Evolutionary conservation across 2,797 vertebrate species (phyloP).

Genomic region (Danio aesculapii): DNA sequence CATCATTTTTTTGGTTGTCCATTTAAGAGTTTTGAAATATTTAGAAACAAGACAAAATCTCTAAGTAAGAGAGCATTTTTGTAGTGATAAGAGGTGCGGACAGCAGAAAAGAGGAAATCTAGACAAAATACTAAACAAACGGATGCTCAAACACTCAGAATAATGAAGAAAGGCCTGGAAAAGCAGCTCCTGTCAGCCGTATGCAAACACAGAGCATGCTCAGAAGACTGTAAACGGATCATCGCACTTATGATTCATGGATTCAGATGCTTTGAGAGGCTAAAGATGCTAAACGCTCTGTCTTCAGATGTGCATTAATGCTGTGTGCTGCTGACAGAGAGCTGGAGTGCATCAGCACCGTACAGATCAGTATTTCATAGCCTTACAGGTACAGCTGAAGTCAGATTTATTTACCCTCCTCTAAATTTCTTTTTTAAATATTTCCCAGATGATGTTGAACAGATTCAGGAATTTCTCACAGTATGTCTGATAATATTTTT

Average conservation of each 20-base stretch:
- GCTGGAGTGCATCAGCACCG: not conserved
- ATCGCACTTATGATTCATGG: constrained; percentile 29
- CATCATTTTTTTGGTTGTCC: no score
- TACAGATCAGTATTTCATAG: not conserved
- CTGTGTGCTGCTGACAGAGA: not conserved
- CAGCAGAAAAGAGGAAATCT: constrained; percentile 71
- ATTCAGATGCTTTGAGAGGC: constrained; percentile 27
- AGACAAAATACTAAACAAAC: constrained; percentile 69
- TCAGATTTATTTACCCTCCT: no score
- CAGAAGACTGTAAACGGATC: constrained; percentile 24
- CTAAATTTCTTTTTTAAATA: no score
- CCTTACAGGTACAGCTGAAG: not conserved
- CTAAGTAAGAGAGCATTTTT: no score
- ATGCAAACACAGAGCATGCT: constrained; percentile 27
- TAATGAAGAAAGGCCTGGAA: constrained; percentile 79
- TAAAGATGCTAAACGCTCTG: constrained; percentile 3
- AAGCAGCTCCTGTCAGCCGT: no score
- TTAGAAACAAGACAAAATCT: no score
- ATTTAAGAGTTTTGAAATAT: no score
- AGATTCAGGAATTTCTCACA: no score
- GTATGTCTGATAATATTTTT: no score
- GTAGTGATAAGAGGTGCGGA: constrained; percentile 55
- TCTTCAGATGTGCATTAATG: constrained; percentile 19
- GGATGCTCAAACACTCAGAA: constrained; percentile 68
- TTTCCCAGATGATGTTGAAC: no score